These are phyloP conservation scores for Artibeus jamaicensis DNA, from an alignment of 2,797 vertebrate genomes.

Conservation along the genomic window DNA sequence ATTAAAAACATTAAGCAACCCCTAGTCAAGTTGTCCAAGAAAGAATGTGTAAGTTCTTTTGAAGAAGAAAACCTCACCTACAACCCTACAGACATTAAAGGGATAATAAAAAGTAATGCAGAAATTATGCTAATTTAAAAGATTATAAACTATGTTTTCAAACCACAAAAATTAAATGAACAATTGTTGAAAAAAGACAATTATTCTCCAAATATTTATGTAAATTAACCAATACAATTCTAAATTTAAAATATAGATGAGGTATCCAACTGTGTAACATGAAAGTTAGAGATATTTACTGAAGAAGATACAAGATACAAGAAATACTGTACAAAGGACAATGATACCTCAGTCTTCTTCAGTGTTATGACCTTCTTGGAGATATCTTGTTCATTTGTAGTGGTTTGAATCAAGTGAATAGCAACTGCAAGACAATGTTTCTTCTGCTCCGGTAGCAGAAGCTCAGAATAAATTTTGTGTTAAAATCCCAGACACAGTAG, in stretches of 20 bases:
- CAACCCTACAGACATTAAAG: background rate
- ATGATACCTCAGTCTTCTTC: too few species aligned
- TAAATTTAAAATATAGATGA: background rate
- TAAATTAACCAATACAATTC: background rate
- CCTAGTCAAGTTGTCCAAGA: background rate
- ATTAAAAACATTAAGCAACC: background rate
- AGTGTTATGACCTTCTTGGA: too few species aligned
- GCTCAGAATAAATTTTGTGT: background rate
- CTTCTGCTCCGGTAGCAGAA: too few species aligned
- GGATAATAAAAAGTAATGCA: background rate
- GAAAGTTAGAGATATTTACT: too few species aligned
- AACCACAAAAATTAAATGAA: background rate
- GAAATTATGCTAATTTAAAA: background rate
- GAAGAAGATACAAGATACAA: too few species aligned
- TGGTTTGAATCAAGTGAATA: too few species aligned
- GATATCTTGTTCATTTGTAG: too few species aligned
- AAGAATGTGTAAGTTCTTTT: background rate
- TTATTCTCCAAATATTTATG: background rate
- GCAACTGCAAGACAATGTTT: too few species aligned
- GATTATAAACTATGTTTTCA: background rate
- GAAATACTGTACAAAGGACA: too few species aligned
- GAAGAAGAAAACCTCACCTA: background rate
- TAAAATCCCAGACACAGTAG: background rate
- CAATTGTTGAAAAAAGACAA: background rate
- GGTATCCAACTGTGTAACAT: too few species aligned